These are phyloP conservation scores for Heterodera carotae DNA, from an alignment of 1,140 invertebrate species.

Conservation along the genomic window DNA sequence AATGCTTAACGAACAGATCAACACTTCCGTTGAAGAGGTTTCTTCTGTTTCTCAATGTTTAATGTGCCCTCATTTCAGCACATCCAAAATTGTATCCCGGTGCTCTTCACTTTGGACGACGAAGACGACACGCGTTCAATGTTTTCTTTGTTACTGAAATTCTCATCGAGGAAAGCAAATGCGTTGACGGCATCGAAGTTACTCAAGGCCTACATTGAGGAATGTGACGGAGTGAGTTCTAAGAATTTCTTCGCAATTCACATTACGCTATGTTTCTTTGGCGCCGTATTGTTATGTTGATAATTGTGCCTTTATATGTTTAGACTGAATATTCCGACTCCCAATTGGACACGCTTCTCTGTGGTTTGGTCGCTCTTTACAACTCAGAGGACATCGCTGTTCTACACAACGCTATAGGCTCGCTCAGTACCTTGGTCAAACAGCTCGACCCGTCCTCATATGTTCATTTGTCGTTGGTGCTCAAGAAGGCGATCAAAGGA, in stretches of 20 bases:
- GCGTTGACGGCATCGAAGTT: constrained; percentile 33
- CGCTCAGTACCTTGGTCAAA: constrained; percentile 48
- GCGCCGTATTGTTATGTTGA: too few species aligned
- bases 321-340: constrained; percentile 16
- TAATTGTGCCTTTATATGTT: too few species aligned
- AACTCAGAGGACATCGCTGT: constrained; percentile 43
- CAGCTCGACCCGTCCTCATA: constrained; percentile 44
- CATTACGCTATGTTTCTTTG: too few species aligned
- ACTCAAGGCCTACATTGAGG: constrained; percentile 48
- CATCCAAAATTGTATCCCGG: constrained; percentile 87
- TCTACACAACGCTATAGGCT: constrained; percentile 46
- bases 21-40: constrained; percentile 72
- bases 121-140: constrained; percentile 52
- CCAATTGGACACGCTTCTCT: constrained; percentile 50
- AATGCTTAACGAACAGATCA: constrained; percentile 67
- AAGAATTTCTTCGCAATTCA: too few species aligned
- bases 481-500: constrained; percentile 56
- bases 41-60: constrained; percentile 36
- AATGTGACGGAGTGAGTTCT: constrained; percentile 34
- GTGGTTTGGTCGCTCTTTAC: constrained; percentile 54
- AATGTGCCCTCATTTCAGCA: constrained; percentile 70
- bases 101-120: constrained; percentile 79
- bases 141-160: constrained; percentile 42
- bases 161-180: constrained; percentile 19
- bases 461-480: constrained; percentile 38